A percentile compares a stretch with the other conserved stretches of the same genome.
These are phyloP conservation scores for Urocynchramus pylzowi DNA, from an alignment of 2,113 vertebrate genomes.

Conservation along the genomic window DNA sequence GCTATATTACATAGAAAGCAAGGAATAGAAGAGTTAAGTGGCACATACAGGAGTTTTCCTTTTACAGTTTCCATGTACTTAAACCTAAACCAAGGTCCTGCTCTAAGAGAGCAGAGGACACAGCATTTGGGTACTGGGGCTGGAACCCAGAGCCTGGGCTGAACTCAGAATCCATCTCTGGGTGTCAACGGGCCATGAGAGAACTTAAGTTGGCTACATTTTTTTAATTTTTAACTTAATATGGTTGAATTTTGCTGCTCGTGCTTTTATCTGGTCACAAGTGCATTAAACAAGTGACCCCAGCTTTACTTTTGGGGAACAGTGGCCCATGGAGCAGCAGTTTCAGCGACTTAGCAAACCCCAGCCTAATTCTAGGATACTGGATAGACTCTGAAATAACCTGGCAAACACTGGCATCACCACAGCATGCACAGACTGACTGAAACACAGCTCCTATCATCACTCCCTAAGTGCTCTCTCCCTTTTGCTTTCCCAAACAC, in stretches of 20 bases:
- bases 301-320: not conserved
- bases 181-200: not conserved
- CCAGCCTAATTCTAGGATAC: not conserved
- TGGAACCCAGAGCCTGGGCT: not conserved
- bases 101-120: not conserved
- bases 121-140: not conserved
- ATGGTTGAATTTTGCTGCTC: not conserved
- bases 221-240: too few species aligned
- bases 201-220: too few species aligned
- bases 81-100: not conserved
- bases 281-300: not conserved
- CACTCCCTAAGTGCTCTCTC: not conserved
- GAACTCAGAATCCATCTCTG: not conserved
- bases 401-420: rapidly evolving
- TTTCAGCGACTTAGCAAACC: not conserved
- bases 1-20: not conserved
- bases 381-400: not conserved
- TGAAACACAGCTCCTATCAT: not conserved
- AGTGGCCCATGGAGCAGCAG: not conserved
- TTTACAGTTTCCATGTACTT: not conserved
- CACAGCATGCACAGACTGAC: rapidly evolving
- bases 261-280: not conserved
- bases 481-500: not conserved
- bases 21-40: not conserved
- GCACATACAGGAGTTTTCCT: not conserved